phyloP scores from a whole-genome alignment of 2,797 vertebrate species.

The Balearica regulorum region DNA sequence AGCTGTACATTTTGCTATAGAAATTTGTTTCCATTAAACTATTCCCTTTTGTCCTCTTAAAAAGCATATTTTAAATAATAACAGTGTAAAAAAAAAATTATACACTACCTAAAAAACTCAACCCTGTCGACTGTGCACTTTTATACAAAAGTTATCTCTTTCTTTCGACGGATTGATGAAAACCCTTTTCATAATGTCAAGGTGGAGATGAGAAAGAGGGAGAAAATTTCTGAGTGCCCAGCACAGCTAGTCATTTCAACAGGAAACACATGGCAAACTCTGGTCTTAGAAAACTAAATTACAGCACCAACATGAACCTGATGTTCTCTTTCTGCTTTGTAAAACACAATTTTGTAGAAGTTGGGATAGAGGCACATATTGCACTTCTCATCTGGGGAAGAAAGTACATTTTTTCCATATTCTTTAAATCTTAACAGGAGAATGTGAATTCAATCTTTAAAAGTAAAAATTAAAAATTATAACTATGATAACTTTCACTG shows the following conservation, averaged over 20 bases:
- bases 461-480: neutral
- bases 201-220: slow-evolving; percentile 1
- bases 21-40: slow-evolving; percentile 68
- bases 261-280: neutral
- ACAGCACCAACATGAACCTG: neutral
- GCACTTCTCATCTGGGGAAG: neutral
- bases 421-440: neutral
- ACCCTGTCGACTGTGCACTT: neutral
- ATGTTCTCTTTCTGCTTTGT: neutral
- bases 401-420: neutral
- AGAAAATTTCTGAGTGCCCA: slow-evolving; percentile 7
- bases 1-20: slow-evolving; percentile 38
- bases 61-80: slow-evolving; percentile 70
- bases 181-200: slow-evolving; percentile 25
- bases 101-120: slow-evolving; percentile 44
- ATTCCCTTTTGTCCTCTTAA: slow-evolving; percentile 61
- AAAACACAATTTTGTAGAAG: neutral
- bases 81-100: slow-evolving; percentile 54
- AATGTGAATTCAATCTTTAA: neutral
- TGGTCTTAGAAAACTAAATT: neutral
- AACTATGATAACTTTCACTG: neutral
- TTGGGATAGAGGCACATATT: neutral
- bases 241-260: neutral
- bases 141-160: slow-evolving; percentile 50
- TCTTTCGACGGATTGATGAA: slow-evolving; percentile 12